Evolutionary conservation across 2,888 invertebrate genomes (phyloP).

Genomic region (Orthosia cruda): DNA sequence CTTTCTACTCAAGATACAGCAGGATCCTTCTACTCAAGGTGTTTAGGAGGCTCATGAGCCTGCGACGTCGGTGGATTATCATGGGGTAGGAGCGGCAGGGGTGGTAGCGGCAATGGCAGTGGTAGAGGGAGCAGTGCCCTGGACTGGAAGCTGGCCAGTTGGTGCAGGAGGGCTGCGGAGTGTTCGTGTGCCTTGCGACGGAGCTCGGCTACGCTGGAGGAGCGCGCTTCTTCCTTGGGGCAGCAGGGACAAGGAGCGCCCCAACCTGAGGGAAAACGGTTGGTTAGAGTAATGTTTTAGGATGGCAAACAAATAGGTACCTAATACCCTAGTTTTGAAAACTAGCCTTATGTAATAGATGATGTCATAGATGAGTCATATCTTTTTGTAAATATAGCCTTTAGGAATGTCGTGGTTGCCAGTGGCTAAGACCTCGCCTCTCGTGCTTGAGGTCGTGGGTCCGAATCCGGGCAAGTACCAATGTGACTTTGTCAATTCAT

Average conservation of each 20-base stretch:
- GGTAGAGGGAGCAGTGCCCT: constrained; percentile 90
- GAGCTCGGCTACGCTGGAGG: constrained; percentile 97
- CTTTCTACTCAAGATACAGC: too few species aligned
- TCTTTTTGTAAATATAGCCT: too few species aligned
- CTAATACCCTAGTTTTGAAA: too few species aligned
- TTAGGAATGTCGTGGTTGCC: too few species aligned
- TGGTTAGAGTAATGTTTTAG: neutral
- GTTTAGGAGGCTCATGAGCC: constrained; percentile 81
- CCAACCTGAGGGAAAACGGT: constrained; percentile 91
- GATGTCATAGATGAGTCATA: too few species aligned
- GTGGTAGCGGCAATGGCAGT: constrained; percentile 84
- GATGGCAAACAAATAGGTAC: too few species aligned
- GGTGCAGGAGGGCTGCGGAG: constrained; percentile 96
- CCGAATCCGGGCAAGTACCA: too few species aligned
- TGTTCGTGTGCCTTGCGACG: constrained; percentile 98
- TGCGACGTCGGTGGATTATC: constrained; percentile 68
- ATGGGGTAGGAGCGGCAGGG: constrained; percentile 82
- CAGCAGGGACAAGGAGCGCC: constrained; percentile 96
- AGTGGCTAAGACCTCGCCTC: too few species aligned
- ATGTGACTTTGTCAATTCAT: too few species aligned
- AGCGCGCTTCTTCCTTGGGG: constrained; percentile 94
- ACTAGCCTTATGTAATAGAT: too few species aligned
- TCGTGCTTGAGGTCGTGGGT: too few species aligned
- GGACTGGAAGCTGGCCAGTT: constrained; percentile 93
- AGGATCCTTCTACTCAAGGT: constrained; percentile 76